Evolutionary conservation across 2,797 vertebrate species (phyloP), one percentile per base, ranked within the genome.

Genomic region (Gymnodraco acuticeps): DNA sequence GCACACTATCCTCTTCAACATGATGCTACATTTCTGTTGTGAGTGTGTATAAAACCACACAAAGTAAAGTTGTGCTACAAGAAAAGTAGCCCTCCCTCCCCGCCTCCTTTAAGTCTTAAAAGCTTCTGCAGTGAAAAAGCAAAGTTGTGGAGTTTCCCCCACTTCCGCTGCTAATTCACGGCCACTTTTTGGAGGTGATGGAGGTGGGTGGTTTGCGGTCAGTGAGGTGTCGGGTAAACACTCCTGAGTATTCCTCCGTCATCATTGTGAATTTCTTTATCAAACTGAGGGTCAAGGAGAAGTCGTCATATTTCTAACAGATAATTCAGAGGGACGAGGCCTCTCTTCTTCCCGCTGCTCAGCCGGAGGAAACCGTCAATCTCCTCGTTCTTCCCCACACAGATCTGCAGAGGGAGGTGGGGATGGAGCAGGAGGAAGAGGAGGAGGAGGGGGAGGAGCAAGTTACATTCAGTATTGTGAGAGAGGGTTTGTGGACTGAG

Each of bases 301-400:
- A 46, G 65, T 1, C 8, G 10, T 97, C 96, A 98, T 78, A 97
- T 96, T 91, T 97, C 96, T 0, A 94, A 87, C 74, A 97, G 90
- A 69, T 81, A 90, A 14, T 91, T 92, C 5, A 88, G 89, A 12
- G 97, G 96, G 69, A 98, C 96, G 85, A 95, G 79, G 63, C 97
- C 97, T 73, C 95, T 88, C 82, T 97, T 97, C 92, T 95, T 98
- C 59, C 97, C 96, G 1, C 97, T 97, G 88, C 94, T 96, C 75
- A 98, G 93, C 19, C 95, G 96, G 53, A 97, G 79, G 81, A 96
- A 97, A 16, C 93, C 95, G 1, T 96, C 95, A 1, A 51, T 86
- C 64, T 97, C 96, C 77, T 95, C 95, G 10, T 90, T 92, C 84
- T 95, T 97, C 73, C 95, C 95, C 62, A 97, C 89, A 10, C 97